These are phyloP conservation scores for Micropoecilia bifurca DNA, from an alignment of 2,797 vertebrate species.

Conservation along the genomic window DNA sequence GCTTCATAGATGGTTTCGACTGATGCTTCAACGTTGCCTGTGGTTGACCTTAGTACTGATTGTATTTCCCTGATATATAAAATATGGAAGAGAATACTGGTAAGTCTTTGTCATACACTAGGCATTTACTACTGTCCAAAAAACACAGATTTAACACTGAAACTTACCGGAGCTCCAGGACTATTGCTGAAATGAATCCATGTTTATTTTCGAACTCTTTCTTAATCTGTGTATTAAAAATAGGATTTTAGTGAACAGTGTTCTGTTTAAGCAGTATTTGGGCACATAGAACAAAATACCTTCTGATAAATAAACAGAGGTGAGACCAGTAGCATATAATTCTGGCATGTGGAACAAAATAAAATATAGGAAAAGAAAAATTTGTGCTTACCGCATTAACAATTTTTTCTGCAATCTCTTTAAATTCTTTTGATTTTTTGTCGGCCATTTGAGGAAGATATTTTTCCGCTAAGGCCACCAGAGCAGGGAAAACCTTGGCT, in stretches of 20 bases:
- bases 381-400: conserved; percentile 1
- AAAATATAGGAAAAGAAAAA: not conserved
- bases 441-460: rapidly evolving
- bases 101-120: not conserved
- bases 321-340: not conserved
- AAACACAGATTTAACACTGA: not conserved
- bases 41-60: rapidly evolving
- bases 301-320: not conserved
- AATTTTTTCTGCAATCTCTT: rapidly evolving
- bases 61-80: rapidly evolving
- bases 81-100: not conserved
- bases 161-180: conserved; percentile 49
- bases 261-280: not conserved
- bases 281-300: not conserved
- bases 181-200: rapidly evolving
- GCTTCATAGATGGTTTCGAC: conserved; percentile 40
- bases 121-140: not conserved
- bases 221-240: not conserved
- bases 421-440: not conserved
- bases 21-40: not conserved
- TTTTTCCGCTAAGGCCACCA: rapidly evolving
- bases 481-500: conserved; percentile 68
- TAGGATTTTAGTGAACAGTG: not conserved
- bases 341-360: not conserved
- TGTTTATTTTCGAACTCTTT: rapidly evolving